Base-by-base conservation (phyloP, 2,888 invertebrate genomes). In the Syrphus vitripennis region DNA sequence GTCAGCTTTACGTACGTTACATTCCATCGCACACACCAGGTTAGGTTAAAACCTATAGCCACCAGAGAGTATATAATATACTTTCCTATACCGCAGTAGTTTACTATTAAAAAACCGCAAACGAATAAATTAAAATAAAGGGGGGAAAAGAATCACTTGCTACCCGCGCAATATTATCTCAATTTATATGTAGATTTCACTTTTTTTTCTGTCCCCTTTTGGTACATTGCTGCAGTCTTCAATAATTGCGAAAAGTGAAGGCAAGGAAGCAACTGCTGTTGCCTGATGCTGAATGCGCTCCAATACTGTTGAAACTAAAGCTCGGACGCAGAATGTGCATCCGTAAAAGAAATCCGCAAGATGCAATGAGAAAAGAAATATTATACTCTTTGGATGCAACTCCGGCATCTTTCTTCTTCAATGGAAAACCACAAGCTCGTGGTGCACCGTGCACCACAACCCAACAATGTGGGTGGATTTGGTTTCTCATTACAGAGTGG, bases 161-260 rank as follows among this genome's bases (percentile, higher is more conserved):
- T 80, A 67, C 70, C 61, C 55, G 69, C 74, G 74, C 83, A 79
- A 80, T 80, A 71, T 53, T 71, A 67, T 80, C 83, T 84, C 75
- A 76, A 80, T 84, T 84, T 84, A 76, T 76, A 83, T 84, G 75
- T 76, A 53, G 80, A 84, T 84, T 80, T 83, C 29, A 70, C 59
- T 65, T 65, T 59, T 72, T 34, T 21, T 9, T 12, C 1, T 14
- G 31, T 19, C 12, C 12, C 50, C 45, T 31, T 26, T 29, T n/a
- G 26, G 45, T 34, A 45, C n/a, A n/a, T n/a, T n/a, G n/a, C 67
- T 70, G 48, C 65, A 26, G 40, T 48, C 65, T 65, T 50, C 63
- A 74, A 65, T 74, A 83, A 65, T 45, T 45, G 65, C 45, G 19
- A 65, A 45, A 83, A 78, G 72, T 72, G 34, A 77, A 57, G 55